Evolutionary conservation across 2,113 vertebrate species (phyloP).

Genomic region (Axis porcinus): DNA sequence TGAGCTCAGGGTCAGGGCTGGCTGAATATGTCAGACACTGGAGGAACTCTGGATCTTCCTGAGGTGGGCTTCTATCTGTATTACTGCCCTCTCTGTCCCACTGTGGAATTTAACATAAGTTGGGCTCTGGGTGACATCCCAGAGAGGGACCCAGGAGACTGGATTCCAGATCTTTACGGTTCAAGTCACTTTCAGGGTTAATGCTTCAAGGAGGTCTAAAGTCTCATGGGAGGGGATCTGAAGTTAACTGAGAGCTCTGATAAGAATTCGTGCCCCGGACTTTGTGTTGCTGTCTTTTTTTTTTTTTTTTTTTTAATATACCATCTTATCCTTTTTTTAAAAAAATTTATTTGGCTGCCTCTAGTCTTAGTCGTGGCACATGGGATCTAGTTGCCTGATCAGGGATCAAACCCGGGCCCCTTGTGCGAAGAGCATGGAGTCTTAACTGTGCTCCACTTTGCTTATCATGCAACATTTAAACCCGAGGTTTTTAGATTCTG

Average conservation of each 20-base stretch:
- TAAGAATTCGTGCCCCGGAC: background rate
- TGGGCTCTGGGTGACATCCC: background rate
- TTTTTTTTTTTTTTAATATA: background rate
- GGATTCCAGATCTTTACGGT: background rate
- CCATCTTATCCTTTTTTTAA: background rate
- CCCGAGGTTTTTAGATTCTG: background rate
- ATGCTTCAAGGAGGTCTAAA: background rate
- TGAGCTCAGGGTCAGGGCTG: background rate
- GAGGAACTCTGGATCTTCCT: background rate
- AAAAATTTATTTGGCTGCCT: background rate
- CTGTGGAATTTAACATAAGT: background rate
- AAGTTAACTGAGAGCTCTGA: background rate
- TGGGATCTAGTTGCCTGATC: background rate
- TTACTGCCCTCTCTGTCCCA: background rate
- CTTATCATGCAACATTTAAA: background rate
- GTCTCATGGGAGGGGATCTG: background rate
- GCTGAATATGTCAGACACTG: background rate
- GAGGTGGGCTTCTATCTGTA: background rate
- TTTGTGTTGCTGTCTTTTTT: background rate
- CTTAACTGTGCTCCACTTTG: background rate
- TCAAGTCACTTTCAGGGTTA: background rate
- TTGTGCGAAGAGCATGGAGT: background rate
- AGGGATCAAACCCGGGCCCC: background rate
- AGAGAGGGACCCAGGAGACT: background rate
- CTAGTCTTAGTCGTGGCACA: rapidly evolving